Conservation (phyloP, 2,797 vertebrate genomes). For the Phataginus tricuspis region DNA sequence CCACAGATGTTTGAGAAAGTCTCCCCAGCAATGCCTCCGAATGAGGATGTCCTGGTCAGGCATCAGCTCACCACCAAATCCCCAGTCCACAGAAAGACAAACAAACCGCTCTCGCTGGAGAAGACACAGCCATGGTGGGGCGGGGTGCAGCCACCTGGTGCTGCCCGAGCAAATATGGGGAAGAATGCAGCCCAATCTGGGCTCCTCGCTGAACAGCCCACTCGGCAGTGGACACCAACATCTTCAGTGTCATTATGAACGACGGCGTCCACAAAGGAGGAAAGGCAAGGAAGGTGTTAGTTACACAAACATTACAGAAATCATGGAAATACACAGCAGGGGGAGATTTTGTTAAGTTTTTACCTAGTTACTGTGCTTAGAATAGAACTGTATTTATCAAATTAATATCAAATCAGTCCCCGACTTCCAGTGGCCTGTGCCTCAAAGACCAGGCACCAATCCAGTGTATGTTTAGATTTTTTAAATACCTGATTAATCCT, state of each 20-base stretch:
- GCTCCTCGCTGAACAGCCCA: neutral
- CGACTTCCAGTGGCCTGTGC: neutral
- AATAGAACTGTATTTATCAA: neutral
- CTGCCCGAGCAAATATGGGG: neutral
- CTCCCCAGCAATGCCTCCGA: neutral
- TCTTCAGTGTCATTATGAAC: neutral
- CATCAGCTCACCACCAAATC: neutral
- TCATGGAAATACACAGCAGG: neutral
- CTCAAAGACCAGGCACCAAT: neutral
- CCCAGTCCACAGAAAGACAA: neutral
- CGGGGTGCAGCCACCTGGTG: rapidly evolving
- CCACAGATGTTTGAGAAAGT: slow-evolving; percentile 7
- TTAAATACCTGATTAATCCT: neutral
- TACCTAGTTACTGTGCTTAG: neutral
- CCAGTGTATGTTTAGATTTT: neutral
- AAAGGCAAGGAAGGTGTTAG: neutral
- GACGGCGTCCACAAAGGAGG: neutral
- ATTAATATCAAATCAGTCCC: neutral
- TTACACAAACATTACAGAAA: neutral
- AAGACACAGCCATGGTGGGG: rapidly evolving
- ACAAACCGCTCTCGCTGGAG: too few species aligned
- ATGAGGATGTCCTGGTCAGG: neutral
- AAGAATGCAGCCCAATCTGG: neutral
- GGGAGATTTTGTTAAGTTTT: neutral
- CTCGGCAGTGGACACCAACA: neutral